Evolutionary conservation across 2,888 invertebrate species (phyloP), one percentile per base, ranked within the genome.

Genomic region (Argyresthia albistria): DNA sequence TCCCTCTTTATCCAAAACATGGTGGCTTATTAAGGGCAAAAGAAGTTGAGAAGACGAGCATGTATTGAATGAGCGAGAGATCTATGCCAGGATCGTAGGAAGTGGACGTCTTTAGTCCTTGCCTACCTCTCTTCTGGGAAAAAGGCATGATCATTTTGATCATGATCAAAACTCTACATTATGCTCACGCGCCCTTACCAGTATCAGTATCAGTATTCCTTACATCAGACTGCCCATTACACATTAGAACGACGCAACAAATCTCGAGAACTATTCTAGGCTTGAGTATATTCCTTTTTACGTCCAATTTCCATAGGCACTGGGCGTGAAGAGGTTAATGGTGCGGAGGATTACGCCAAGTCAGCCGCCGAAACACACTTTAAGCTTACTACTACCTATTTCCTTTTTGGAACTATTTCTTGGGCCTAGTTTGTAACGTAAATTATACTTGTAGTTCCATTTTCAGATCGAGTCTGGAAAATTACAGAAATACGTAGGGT

Each of bases 301-400:
- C 81, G 80, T 84, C 75, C 84, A 86, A 87, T 87, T 82, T 86
- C 81, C 86, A 87, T 87, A 87, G 73, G 74, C 84, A 81, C 74
- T 67, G 73, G 80, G 80, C 84, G 84, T 83, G 84, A 84, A 86
- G 68, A 69, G 74, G 73, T 82, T 83, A 87, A 86, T 86, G 86
- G 82, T 70, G 76, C 84, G 80, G 76, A 79, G 84, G 82, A 86
- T 87, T 87, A 82, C 76, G 67, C 67, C 70, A 67, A 74, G 65
- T 70, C 73, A 75, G 74, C 80, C 77, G 71, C 68, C 72, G 69
- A 70, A 73, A 75, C 71, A 48, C 71, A 71, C 75, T 79, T 79
- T 25, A 25, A 25, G 25, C 25, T n/a, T 25, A 25, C 25, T 25
- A 4, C 25, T 25, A 25, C n/a, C 64, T 64, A 51, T 50, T 51